phyloP scores from a whole-genome alignment of 2,113 vertebrate genomes.

The Corythoichthys haematopterus region DNA sequence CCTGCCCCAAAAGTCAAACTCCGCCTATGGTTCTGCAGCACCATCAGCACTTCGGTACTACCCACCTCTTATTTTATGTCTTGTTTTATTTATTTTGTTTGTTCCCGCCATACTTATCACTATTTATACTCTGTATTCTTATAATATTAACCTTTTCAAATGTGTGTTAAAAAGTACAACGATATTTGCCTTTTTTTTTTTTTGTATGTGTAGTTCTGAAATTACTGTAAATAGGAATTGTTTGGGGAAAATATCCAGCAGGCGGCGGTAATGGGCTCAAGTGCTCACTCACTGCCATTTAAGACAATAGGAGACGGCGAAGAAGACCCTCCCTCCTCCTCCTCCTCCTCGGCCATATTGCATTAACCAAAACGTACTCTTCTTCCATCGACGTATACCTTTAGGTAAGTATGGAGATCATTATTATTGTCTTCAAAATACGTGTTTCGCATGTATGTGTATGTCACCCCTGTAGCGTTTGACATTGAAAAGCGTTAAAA shows the following conservation, averaged over 20 bases:
- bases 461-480: fast-evolving
- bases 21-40: too few species aligned
- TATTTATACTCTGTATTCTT: too few species aligned
- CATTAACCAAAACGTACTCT: conserved; percentile 45
- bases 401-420: conserved; percentile 52
- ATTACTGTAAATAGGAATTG: too few species aligned
- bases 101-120: too few species aligned
- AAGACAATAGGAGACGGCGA: neutral
- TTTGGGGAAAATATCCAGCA: neutral
- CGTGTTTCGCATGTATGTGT: fast-evolving
- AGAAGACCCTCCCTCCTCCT: neutral
- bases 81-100: too few species aligned
- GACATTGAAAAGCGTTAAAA: neutral
- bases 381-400: conserved; percentile 22
- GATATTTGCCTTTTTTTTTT: too few species aligned
- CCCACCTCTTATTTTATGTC: too few species aligned
- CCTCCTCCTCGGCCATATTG: conserved; percentile 55
- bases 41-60: too few species aligned
- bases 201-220: too few species aligned
- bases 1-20: too few species aligned
- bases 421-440: neutral
- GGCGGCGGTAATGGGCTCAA: neutral
- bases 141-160: too few species aligned
- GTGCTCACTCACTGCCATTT: neutral
- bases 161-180: too few species aligned